Evolutionary conservation across 2,113 vertebrate species (phyloP), one percentile per base, ranked within the genome.

Genomic region (Triplophysa siluroides): DNA sequence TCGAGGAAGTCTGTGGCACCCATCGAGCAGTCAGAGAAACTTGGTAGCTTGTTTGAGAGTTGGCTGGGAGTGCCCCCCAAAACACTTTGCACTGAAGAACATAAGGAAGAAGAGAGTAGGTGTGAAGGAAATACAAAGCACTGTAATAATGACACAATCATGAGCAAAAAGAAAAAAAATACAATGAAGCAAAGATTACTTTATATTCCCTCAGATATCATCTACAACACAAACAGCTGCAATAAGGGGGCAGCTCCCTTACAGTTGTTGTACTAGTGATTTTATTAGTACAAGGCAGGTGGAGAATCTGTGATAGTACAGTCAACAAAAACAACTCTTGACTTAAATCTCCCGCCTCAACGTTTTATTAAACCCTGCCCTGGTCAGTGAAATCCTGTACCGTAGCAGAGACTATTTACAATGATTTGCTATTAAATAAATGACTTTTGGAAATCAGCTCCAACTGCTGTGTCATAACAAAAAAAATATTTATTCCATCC

Each of bases 1-100:
- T 97, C 96, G 77, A 94, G 85, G 86, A 96, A 92, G 86, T 98
- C 96, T 8, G 95, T 94, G 0, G 95, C 93, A 66, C 95, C 92
- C 65, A 93, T 89, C 12, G 92, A 92, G 10, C 94, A 91, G 79
- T 95, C 93, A 78, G 93, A 89, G 79, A 94, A 95, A 88, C 94
- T 92, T 84, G 96, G 83, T 0, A 95, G 93, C 85, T 98, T 97
- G 5, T 94, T 93, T 78, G 97, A 88, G 83, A 95, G 86, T 0
- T 89, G 94, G 80, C 92, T 92, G 6, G 97, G 90, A 72, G 98
- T 96, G 76, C 91, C 96, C 90, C 92, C 94, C 69, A 97, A 93
- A 88, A 98, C 92, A 78, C 93, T 94, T 64, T 92, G 87, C 90
- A 92, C 93, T 93, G 84, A 33, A 63, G 58, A 66, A 74, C 1